These are phyloP conservation scores for Knipowitschia caucasica DNA, from an alignment of 2,797 vertebrate species.

Conservation along the genomic window DNA sequence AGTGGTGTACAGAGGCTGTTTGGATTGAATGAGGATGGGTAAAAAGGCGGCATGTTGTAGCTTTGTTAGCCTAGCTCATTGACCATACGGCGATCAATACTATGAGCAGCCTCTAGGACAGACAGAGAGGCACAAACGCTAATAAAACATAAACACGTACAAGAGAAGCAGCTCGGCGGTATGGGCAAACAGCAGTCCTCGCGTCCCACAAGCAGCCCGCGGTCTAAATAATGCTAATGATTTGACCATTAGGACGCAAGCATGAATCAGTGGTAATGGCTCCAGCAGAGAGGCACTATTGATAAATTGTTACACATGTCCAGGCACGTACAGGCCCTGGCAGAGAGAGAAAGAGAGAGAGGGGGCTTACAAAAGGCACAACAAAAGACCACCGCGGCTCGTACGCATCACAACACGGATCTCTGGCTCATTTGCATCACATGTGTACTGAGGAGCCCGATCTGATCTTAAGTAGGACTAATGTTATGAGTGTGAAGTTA, in stretches of 20 bases:
- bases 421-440: not conserved
- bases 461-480: not conserved
- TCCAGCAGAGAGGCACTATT: slow-evolving; percentile 32
- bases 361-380: slow-evolving; percentile 1
- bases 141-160: slow-evolving; percentile 9
- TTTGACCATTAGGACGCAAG: slow-evolving; percentile 57
- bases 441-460: not conserved
- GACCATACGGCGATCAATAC: slow-evolving; percentile 71
- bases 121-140: slow-evolving; percentile 16
- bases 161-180: slow-evolving; percentile 18
- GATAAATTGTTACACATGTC: slow-evolving; percentile 36
- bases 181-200: slow-evolving; percentile 31
- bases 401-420: not conserved
- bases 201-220: slow-evolving; percentile 43
- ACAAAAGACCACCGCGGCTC: slow-evolving; percentile 1
- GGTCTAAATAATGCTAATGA: slow-evolving; percentile 65
- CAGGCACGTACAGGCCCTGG: slow-evolving; percentile 21
- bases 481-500: not conserved
- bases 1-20: slow-evolving; percentile 21
- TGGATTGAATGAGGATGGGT: slow-evolving; percentile 58
- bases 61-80: slow-evolving; percentile 67
- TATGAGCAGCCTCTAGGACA: slow-evolving; percentile 54
- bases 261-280: slow-evolving; percentile 63
- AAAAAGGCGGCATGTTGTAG: slow-evolving; percentile 57
- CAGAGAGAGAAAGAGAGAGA: slow-evolving; percentile 4